Percentiles rank a stretch among this genome's conserved stretches.
Evolutionary conservation across 2,797 vertebrate species (phyloP).

Genomic region (Scomberomorus guttatus): DNA sequence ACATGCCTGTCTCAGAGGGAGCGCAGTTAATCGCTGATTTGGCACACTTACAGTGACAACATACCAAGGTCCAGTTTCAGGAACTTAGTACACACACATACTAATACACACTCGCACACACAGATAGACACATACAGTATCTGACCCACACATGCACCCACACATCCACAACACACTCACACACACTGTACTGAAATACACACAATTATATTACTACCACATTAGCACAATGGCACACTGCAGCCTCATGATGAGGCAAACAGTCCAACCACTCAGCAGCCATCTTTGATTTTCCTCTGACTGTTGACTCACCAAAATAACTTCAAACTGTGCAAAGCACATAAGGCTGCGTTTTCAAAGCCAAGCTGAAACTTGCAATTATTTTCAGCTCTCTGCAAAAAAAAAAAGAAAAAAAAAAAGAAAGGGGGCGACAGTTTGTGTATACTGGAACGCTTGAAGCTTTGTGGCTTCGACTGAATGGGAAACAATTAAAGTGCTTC

Average conservation of each 20-base stretch:
- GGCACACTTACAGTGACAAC: conserved; percentile 86
- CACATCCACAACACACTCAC: conserved; percentile 14
- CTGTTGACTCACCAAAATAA: conserved; percentile 49
- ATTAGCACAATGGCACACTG: conserved; percentile 13
- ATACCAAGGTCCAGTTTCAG: conserved; percentile 87
- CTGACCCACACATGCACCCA: neutral
- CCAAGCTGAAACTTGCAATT: conserved; percentile 75
- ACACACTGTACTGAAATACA: conserved; percentile 16
- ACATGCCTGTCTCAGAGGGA: conserved; percentile 82
- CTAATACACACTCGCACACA: neutral
- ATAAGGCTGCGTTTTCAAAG: conserved; percentile 59
- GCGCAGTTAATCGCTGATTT: conserved; percentile 86
- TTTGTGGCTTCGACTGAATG: conserved; percentile 74
- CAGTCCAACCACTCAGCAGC: conserved; percentile 34
- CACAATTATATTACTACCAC: neutral
- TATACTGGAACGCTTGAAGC: conserved; percentile 62
- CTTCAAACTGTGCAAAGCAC: conserved; percentile 46
- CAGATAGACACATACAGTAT: conserved; percentile 5
- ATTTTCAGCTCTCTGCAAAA: conserved; percentile 70
- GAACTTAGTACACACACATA: conserved; percentile 46
- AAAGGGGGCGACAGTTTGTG: conserved; percentile 66
- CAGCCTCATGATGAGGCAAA: conserved; percentile 38
- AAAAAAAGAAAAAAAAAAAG: conserved; percentile 15
- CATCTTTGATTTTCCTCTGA: conserved; percentile 60
- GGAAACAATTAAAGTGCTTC: conserved; percentile 76